Evolutionary conservation across 2,888 invertebrate species (phyloP).

Genomic region (Perizoma flavofasciatum): DNA sequence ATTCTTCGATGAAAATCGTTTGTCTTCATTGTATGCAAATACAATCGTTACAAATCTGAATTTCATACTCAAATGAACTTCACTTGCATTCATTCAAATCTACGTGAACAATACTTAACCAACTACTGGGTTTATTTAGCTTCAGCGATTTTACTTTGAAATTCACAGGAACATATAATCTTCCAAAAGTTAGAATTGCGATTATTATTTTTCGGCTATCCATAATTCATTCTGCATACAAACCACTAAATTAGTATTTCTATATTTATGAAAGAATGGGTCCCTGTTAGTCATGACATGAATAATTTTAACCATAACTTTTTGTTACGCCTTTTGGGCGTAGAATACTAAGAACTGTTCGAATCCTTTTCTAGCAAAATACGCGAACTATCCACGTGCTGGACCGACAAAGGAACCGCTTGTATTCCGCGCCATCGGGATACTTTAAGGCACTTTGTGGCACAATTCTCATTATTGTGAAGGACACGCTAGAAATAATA

Average conservation of each 20-base stretch:
- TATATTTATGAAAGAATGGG: conserved; percentile 41
- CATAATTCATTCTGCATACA: conserved; percentile 34
- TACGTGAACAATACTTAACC: conserved; percentile 35
- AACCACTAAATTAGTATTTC: conserved; percentile 36
- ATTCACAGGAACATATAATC: conserved; percentile 58
- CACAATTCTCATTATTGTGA: conserved; percentile 60
- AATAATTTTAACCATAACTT: conserved; percentile 47
- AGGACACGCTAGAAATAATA: conserved; percentile 69
- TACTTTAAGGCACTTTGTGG: conserved; percentile 42
- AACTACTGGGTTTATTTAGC: conserved; percentile 56
- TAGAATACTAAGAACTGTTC: conserved; percentile 60
- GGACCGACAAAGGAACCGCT: conserved; percentile 61
- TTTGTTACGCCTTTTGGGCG: conserved; percentile 46
- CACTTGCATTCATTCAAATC: conserved; percentile 44
- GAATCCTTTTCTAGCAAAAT: conserved; percentile 64
- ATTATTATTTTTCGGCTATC: conserved; percentile 35
- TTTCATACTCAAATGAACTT: conserved; percentile 51
- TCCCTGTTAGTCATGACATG: conserved; percentile 54
- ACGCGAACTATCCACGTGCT: conserved; percentile 68
- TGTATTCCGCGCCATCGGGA: conserved; percentile 11
- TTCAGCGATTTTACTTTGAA: conserved; percentile 55
- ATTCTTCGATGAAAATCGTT: conserved; percentile 29
- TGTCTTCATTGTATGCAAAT: conserved; percentile 36
- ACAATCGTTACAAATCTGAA: conserved; percentile 34
- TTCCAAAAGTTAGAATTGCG: conserved; percentile 21